These are phyloP conservation scores for human (Homo sapiens) DNA, from an alignment of 2,113 vertebrate species.

Conservation along the genomic window GRCh38 chr4:61114501-61115000, in stretches of 20 bases:
- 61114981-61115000: not conserved
- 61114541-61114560: not conserved
- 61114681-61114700: not conserved
- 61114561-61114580: not conserved
- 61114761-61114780: not conserved
- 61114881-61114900: not conserved
- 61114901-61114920: not conserved
- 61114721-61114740: not conserved
- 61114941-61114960: not conserved
- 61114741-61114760: not conserved
- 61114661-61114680: not conserved
- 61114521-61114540: not conserved
- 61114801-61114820: not conserved
- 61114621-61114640: not conserved
- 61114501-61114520: not conserved
- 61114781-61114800: not conserved
- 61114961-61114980: conserved; percentile 9
- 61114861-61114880: not conserved
- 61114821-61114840: not conserved
- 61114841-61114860: not conserved
- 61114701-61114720: not conserved
- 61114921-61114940: not conserved
- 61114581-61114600: not conserved
- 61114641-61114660: not conserved
- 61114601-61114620: not conserved